Evolutionary conservation across 2,797 vertebrate genomes (phyloP), one percentile per base, ranked within the genome.

Genomic region (Arrhamphus sclerolepis): DNA sequence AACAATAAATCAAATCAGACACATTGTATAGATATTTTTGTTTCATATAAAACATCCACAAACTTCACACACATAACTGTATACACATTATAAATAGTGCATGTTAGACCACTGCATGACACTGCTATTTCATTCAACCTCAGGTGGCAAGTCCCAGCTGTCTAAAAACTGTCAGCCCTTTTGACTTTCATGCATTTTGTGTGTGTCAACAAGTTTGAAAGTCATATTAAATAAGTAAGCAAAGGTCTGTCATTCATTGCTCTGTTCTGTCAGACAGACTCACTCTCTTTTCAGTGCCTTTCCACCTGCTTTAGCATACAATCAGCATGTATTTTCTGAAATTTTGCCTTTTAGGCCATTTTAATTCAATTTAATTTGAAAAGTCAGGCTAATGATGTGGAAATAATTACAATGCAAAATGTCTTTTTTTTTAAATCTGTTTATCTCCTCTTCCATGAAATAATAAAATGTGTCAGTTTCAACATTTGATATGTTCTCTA

Each of bases 101-200:
- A 42, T 28, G 46, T 53, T 22, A 31, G 43, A 46, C 34, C 14
- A 26, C 6, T 42, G 56, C 29, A n/a, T 47, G 61, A 62, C 46
- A 59, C 28, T 42, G 56, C 75, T 65, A 42, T 63, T 62, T 81
- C 66, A 67, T n/a, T 66, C 46, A n/a, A 1, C 62, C 39, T 74
- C 59, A 64, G 46, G 70, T 51, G 46, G 46, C 13, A 56, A 66
- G 55, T 61, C 53, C 49, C 44, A 21, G 67, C 48, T 70, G 54
- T 34, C 56, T 54, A 20, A 48, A 42, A 5, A 61, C 29, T 41
- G 43, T 39, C 52, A 18, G 39, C 41, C 28, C 43, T 67, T 61
- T 72, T 63, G 58, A 62, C 77, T 62, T 11, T 38, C 34, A 38
- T 10, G 11, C 34, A 13, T 14, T 38, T 38, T 38, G 38, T n/a